Conservation (phyloP, 2,113 vertebrate species). For the Oplegnathus fasciatus region DNA sequence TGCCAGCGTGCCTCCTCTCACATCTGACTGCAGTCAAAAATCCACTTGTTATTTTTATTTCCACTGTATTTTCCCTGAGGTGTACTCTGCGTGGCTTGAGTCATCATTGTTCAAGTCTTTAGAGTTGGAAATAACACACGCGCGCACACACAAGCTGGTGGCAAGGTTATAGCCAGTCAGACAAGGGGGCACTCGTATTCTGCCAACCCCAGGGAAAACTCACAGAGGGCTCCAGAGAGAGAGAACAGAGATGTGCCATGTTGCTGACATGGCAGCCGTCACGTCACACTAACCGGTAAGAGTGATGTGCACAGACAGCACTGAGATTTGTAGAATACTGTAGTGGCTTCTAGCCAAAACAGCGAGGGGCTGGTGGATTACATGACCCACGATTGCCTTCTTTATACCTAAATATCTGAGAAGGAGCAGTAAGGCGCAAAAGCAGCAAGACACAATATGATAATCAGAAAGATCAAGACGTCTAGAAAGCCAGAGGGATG, state of each 20-base stretch:
- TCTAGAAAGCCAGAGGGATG: not conserved
- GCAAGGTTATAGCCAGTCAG: constrained; percentile 87
- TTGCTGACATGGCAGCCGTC: constrained; percentile 86
- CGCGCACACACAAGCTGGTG: constrained; percentile 80
- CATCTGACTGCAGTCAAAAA: constrained; percentile 79
- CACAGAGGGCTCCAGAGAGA: constrained; percentile 76
- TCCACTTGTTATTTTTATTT: constrained; percentile 84
- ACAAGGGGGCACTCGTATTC: constrained; percentile 83
- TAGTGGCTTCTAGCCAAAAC: constrained; percentile 52
- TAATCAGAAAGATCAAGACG: not conserved
- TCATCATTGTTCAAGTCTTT: constrained; percentile 86
- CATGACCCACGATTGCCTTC: constrained; percentile 29
- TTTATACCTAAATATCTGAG: constrained; percentile 30
- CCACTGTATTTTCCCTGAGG: constrained; percentile 82
- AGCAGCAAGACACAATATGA: not conserved
- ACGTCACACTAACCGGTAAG: constrained; percentile 79
- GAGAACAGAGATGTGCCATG: constrained; percentile 76
- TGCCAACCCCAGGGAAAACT: constrained; percentile 84
- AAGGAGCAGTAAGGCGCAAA: constrained; percentile 25
- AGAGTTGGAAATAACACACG: constrained; percentile 66
- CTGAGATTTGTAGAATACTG: constrained; percentile 65
- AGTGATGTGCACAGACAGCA: constrained; percentile 83
- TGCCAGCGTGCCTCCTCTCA: constrained; percentile 66
- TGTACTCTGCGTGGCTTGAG: constrained; percentile 80
- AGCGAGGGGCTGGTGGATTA: constrained; percentile 43